Base-by-base conservation (phyloP, 2,113 vertebrate genomes). In the Ammodytes dubius region DNA sequence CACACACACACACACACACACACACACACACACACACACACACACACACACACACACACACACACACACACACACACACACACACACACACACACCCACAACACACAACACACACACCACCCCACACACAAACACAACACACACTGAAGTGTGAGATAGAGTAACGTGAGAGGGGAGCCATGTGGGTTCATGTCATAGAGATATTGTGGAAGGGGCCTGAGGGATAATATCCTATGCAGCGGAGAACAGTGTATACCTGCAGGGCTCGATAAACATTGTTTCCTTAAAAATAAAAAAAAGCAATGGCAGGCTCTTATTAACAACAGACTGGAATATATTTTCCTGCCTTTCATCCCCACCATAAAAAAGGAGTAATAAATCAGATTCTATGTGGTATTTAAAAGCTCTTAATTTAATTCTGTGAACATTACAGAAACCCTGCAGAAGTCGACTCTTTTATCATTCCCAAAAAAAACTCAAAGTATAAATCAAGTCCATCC, bases 181-280 rank as follows among this genome's bases (percentile, higher is more conserved):
- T 46, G 27, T 13, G n/a, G 63, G 63, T 71, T 83, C 64, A 79
- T 60, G 46, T 77, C 43, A 76, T 13, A 17, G 7, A 40, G 17
- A 72, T 53, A 63, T 65, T 61, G 56, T 35, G 56, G 45, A 50
- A 82, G 4, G 63, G n/a, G 58, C 39, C 27, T 54, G 63, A 53
- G 5, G 15, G 54, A 14, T 53, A 0, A 67, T 39, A 19, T 67
- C 7, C 15, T 57, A 42, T 46, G 40, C 54, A 52, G 57, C 17
- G 19, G 37, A n/a, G 19, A 45, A n/a, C n/a, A 68, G 42, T 40
- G 14, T 17, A 47, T 50, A 27, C 27, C 63, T 72, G 52, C 5
- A 43, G 17, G 35, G 9, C 13, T 43, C 35, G 39, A 13, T 37
- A 54, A 54, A 4, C 27, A 27, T 27, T 27, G 27, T 27, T 27